A percentile compares a stretch with the other conserved stretches of the same genome.
Conservation (phyloP, 2,797 vertebrate species). For the Mallotus villosus region DNA sequence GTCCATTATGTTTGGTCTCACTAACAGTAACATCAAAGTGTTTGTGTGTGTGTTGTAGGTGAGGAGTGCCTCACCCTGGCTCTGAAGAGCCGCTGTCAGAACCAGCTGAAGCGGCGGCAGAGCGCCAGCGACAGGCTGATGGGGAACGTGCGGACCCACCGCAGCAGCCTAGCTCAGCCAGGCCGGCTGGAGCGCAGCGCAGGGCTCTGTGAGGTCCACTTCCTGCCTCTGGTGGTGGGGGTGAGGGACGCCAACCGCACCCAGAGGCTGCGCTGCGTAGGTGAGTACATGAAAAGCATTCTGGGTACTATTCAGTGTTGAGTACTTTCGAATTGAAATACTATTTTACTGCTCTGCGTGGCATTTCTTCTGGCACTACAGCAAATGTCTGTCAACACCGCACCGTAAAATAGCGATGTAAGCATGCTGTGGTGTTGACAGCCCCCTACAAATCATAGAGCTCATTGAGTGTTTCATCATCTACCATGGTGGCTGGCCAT, state of each 20-base stretch:
- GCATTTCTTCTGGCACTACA: neutral
- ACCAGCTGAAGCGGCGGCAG: slow-evolving; percentile 77
- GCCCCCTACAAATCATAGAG: too few species aligned
- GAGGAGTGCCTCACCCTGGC: slow-evolving; percentile 80
- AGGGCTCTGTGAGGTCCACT: slow-evolving; percentile 78
- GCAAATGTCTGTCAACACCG: too few species aligned
- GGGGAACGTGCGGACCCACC: slow-evolving; percentile 47
- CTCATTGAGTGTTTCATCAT: neutral
- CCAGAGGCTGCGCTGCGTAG: slow-evolving; percentile 76
- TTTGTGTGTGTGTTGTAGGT: slow-evolving; percentile 52
- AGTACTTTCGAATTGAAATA: too few species aligned
- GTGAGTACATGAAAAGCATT: slow-evolving; percentile 54
- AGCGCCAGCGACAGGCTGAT: slow-evolving; percentile 52
- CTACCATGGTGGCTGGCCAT: neutral
- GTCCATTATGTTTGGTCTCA: too few species aligned
- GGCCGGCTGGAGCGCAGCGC: slow-evolving; percentile 55
- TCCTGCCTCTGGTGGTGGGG: slow-evolving; percentile 77
- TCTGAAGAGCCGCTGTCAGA: slow-evolving; percentile 79
- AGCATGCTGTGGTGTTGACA: too few species aligned
- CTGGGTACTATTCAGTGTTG: neutral
- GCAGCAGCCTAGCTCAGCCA: slow-evolving; percentile 8
- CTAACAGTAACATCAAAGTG: neutral
- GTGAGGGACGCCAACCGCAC: slow-evolving; percentile 71
- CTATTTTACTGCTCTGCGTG: too few species aligned
- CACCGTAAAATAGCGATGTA: neutral